Percentiles rank a stretch among this genome's conserved stretches.
These are phyloP conservation scores for Sphaerodactylus townsendi DNA, from an alignment of 2,113 vertebrate species.

Conservation along the genomic window DNA sequence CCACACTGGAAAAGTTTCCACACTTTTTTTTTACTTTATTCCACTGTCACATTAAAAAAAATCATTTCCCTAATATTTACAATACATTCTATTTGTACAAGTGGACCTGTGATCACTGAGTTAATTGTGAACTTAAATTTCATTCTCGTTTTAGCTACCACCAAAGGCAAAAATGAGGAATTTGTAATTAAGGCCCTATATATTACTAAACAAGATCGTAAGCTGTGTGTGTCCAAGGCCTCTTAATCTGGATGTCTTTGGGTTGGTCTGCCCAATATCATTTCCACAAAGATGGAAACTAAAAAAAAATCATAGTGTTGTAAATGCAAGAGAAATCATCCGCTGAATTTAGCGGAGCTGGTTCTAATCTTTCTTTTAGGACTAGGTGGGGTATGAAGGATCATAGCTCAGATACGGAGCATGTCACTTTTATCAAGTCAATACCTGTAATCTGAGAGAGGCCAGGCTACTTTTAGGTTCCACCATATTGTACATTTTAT, in stretches of 20 bases:
- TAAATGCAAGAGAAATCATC: background rate
- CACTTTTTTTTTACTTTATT: slow-evolving; percentile 2
- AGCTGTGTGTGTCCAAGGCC: background rate
- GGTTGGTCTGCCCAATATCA: background rate
- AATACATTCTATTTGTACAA: background rate
- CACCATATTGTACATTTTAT: slow-evolving; percentile 38
- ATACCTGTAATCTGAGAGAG: background rate
- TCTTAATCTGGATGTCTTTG: background rate
- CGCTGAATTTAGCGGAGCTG: background rate
- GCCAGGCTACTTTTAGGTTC: slow-evolving; percentile 34
- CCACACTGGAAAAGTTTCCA: background rate
- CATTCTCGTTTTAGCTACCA: background rate
- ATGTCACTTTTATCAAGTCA: slow-evolving; percentile 16
- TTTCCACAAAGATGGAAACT: background rate
- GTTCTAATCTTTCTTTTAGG: background rate
- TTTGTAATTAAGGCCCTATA: background rate
- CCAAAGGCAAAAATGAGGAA: too few species aligned
- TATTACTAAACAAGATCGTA: background rate
- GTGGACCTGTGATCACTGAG: background rate
- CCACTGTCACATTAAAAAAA: background rate
- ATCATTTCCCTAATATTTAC: background rate
- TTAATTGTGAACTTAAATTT: background rate
- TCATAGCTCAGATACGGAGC: background rate
- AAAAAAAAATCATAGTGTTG: background rate
- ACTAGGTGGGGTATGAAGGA: background rate